Conservation (phyloP, 2,888 invertebrate species). For the Parnassius smintheus region DNA sequence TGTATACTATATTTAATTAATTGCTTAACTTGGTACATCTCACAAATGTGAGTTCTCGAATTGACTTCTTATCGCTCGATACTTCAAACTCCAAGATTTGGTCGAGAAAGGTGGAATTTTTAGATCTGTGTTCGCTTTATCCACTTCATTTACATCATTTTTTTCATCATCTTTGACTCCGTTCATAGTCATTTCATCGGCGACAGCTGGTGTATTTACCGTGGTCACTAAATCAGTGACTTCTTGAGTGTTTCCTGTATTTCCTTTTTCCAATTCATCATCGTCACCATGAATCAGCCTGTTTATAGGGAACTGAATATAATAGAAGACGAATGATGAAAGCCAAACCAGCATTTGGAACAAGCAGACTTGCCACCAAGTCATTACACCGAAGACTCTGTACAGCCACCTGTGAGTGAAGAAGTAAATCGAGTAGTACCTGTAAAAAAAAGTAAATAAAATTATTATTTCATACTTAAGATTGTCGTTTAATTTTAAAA, state of each 20-base stretch:
- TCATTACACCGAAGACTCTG: constrained; percentile 74
- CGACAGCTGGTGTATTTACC: constrained; percentile 13
- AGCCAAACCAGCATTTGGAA: constrained; percentile 46
- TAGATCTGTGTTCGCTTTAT: constrained; percentile 26
- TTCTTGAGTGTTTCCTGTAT: constrained; percentile 26
- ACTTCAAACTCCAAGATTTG: constrained; percentile 51
- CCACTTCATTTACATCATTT: constrained; percentile 21
- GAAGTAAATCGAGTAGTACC: constrained; percentile 71
- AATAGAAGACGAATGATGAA: constrained; percentile 56
- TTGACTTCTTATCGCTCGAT: constrained; percentile 42
- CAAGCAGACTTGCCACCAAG: constrained; percentile 73
- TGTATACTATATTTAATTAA: no score
- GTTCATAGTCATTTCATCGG: constrained; percentile 1
- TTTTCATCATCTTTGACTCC: constrained; percentile 21
- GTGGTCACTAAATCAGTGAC: constrained; percentile 21
- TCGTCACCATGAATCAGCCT: constrained; percentile 53
- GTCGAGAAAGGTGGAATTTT: constrained; percentile 33
- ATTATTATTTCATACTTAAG: no score
- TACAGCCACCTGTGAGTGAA: constrained; percentile 73
- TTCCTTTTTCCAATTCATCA: constrained; percentile 35
- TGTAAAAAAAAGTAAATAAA: constrained; percentile 40
- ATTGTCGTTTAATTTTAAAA: no score
- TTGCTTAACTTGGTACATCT: not conserved
- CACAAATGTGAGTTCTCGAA: constrained; percentile 58
- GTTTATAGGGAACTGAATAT: constrained; percentile 62